Base-by-base conservation (phyloP, 2,888 invertebrate genomes). In the Megaustenia siamemsis region DNA sequence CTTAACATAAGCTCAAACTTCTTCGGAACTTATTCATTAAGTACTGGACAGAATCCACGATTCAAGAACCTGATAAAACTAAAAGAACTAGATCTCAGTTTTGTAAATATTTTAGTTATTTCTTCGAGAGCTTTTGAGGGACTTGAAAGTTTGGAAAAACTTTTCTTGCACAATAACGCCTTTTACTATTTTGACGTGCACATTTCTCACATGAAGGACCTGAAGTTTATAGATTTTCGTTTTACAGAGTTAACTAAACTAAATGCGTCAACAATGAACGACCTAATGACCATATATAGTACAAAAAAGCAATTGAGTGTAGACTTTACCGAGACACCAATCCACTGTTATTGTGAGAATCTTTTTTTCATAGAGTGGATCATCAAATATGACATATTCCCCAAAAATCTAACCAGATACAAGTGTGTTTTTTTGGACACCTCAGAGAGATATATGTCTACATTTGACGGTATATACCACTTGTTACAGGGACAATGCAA, bases 351-450 rank as follows among this genome's bases (percentile, higher is more conserved):
- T 12, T 82, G 82, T 63, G 49, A 49, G 5, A 82, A 82, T 40
- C 38, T 82, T 35, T 45, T 76, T 63, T 82, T 79, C 45, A 15
- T 78, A 1, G 38, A 77, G 18, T 85, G 85, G 85, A 8, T 81
- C 1, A 45, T 63, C 3, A 71, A 40, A 38, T 60, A 43, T 24
- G 18, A 0, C 6, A 53, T 78, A 21, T 18, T 38, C 40, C 60
- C 6, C 6, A 73, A 40, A 40, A 79, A 28, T 18, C 8, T 66
- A 8, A 45, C 15, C 1, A n/a, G 49, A 21, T 49, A 79, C 8
- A 49, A 43, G 32, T 84, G 84, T 45, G 53, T 43, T 21, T 43
- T 45, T 43, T 8, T 10, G n/a, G 84, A 84, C 21, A 63, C 49
- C 1, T 66, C 63, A 0, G 40, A 49, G 21, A 66, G 38, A 10